These are phyloP conservation scores for Drosophila rufa DNA, from an alignment of 1,140 invertebrate genomes.

Conservation along the genomic window DNA sequence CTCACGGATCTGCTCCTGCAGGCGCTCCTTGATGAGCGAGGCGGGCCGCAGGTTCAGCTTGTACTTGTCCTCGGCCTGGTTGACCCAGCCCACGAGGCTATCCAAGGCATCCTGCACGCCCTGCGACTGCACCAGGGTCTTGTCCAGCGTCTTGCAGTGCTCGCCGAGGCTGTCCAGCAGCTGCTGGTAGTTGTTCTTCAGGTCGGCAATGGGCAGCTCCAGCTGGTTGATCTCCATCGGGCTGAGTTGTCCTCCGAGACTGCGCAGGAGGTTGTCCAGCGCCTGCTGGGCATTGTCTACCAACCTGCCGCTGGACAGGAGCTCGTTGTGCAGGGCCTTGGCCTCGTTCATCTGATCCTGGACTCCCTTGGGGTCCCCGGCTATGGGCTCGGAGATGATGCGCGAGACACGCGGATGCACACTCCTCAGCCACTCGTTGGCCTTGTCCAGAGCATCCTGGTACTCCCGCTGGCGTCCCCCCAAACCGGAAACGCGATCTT, in stretches of 20 bases:
- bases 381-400: slow-evolving; percentile 92
- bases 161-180: slow-evolving; percentile 90
- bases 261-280: slow-evolving; percentile 89
- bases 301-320: slow-evolving; percentile 93
- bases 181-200: slow-evolving; percentile 92
- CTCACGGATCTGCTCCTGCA: slow-evolving; percentile 95
- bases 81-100: slow-evolving; percentile 93
- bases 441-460: slow-evolving; percentile 93
- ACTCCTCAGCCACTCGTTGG: slow-evolving; percentile 92
- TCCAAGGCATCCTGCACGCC: slow-evolving; percentile 97
- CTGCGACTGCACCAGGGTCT: slow-evolving; percentile 95
- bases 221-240: slow-evolving; percentile 91
- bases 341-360: slow-evolving; percentile 94
- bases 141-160: slow-evolving; percentile 94
- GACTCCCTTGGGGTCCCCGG: slow-evolving; percentile 93
- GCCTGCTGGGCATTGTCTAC: slow-evolving; percentile 91
- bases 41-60: slow-evolving; percentile 93
- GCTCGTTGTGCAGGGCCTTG: slow-evolving; percentile 94
- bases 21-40: slow-evolving; percentile 93
- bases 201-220: slow-evolving; percentile 91
- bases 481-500: slow-evolving; percentile 91
- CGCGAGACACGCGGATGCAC: slow-evolving; percentile 91
- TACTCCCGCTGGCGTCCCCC: slow-evolving; percentile 93
- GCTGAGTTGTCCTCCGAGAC: slow-evolving; percentile 92
- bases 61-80: slow-evolving; percentile 92